phyloP scores from a whole-genome alignment of 1,140 invertebrate species.

The Heliconius himera region DNA sequence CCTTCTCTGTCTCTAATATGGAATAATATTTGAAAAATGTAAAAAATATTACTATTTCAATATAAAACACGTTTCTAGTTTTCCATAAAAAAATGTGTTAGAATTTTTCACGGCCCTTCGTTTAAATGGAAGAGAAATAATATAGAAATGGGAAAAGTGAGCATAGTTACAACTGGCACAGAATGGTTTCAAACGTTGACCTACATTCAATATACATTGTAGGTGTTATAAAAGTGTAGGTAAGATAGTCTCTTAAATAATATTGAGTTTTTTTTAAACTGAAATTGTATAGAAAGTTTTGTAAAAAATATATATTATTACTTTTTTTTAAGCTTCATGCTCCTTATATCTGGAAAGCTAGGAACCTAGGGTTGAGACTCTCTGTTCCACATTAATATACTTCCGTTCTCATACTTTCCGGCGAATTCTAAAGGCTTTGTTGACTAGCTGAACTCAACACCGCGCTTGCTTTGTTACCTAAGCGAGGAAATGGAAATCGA shows the following conservation, averaged over 20 bases:
- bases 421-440: too few species aligned
- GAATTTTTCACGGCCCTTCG: slow-evolving; percentile 1
- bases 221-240: slow-evolving; percentile 8
- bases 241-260: slow-evolving; percentile 3
- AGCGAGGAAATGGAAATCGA: too few species aligned
- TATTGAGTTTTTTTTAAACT: background rate
- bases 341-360: too few species aligned
- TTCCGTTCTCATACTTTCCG: too few species aligned
- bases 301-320: too few species aligned
- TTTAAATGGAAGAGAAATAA: slow-evolving; percentile 19
- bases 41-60: background rate
- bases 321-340: too few species aligned
- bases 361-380: too few species aligned
- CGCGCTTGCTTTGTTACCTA: too few species aligned
- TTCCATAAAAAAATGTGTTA: background rate
- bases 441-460: too few species aligned
- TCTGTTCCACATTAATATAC: too few species aligned
- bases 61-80: background rate
- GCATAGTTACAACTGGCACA: slow-evolving; percentile 30
- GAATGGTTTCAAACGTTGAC: slow-evolving; percentile 29
- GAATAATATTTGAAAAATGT: too few species aligned
- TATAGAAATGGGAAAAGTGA: slow-evolving; percentile 18
- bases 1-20: background rate
- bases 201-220: slow-evolving; percentile 24
- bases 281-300: background rate